Evolutionary conservation across 1,140 invertebrate species (phyloP).

Genomic region (Ceratoteleas bidentatus): DNA sequence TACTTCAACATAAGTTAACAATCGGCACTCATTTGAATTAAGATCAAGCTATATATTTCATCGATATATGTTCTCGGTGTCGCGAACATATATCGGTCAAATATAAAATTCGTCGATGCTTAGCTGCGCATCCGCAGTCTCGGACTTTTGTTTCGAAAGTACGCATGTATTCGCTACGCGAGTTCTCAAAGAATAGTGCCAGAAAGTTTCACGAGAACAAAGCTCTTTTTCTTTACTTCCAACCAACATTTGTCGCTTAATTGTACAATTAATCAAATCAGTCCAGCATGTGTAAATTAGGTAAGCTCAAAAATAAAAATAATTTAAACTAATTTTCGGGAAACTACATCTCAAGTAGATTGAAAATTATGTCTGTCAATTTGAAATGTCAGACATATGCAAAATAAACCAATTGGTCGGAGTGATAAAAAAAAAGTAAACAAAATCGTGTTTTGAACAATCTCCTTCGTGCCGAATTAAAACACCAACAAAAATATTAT

Average conservation of each 20-base stretch:
- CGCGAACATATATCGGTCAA: slow-evolving; percentile 49
- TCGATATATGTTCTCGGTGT: too few species aligned
- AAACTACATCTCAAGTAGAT: too few species aligned
- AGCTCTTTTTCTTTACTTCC: too few species aligned
- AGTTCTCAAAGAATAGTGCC: slow-evolving; percentile 11
- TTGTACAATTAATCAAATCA: neutral
- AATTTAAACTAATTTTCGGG: too few species aligned
- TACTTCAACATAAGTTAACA: slow-evolving; percentile 39
- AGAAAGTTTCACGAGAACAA: slow-evolving; percentile 5
- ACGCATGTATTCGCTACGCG: slow-evolving; percentile 55
- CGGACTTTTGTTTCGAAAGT: slow-evolving; percentile 43
- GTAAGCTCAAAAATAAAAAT: neutral
- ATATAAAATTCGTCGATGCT: slow-evolving; percentile 65
- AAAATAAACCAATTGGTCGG: too few species aligned
- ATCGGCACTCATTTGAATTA: slow-evolving; percentile 46
- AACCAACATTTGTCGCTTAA: neutral
- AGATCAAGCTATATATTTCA: slow-evolving; percentile 33
- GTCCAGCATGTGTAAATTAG: neutral
- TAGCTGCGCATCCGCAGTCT: slow-evolving; percentile 39
- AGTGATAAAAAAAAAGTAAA: too few species aligned
- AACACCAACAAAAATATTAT: too few species aligned
- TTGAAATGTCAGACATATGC: too few species aligned
- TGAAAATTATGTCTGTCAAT: too few species aligned
- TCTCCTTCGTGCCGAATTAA: too few species aligned
- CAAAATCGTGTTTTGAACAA: too few species aligned